Conservation (phyloP, 2,113 vertebrate genomes). For the Gymnobelideus leadbeateri region DNA sequence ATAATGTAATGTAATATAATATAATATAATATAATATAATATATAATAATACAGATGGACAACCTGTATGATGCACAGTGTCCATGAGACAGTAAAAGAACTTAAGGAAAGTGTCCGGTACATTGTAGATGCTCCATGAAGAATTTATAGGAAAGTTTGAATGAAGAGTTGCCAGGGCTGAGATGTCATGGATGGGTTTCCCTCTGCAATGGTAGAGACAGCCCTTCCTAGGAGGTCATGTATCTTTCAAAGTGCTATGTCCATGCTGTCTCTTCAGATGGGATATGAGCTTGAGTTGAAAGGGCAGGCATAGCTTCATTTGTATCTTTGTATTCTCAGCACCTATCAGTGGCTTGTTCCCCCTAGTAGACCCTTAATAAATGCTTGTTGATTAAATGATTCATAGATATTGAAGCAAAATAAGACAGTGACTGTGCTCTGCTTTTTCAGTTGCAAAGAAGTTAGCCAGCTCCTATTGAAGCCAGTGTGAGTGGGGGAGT, state of each 20-base stretch:
- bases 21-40: no score
- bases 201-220: neutral
- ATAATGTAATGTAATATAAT: no score
- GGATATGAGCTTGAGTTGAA: neutral
- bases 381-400: neutral
- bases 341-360: neutral
- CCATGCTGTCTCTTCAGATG: neutral
- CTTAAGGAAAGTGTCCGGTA: neutral
- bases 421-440: neutral
- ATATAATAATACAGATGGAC: no score
- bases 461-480: constrained; percentile 19
- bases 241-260: neutral
- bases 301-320: neutral
- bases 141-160: neutral
- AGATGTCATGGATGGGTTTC: neutral
- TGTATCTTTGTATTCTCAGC: neutral
- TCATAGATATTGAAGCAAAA: neutral
- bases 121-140: neutral
- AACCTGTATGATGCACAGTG: neutral
- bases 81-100: neutral
- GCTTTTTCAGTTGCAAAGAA: constrained; percentile 27
- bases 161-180: neutral
- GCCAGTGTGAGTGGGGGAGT: constrained; percentile 53
- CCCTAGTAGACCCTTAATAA: neutral
- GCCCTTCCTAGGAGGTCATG: neutral